Evolutionary conservation across 2,888 invertebrate species (phyloP), one percentile per base, ranked within the genome.

Genomic region (Eumacrocentrus americanus): DNA sequence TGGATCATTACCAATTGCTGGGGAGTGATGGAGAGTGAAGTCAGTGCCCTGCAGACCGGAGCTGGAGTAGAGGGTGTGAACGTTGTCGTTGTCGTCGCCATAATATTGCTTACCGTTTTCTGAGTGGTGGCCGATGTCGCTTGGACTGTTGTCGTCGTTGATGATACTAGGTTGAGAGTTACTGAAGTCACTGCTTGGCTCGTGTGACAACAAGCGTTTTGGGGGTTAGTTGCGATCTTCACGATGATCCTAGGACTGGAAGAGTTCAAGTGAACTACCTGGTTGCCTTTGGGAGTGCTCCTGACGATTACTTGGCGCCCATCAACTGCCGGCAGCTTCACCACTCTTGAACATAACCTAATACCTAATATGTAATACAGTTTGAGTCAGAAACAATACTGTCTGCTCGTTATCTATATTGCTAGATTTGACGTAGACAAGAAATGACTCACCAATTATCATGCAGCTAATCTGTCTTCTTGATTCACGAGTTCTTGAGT

Each of bases 231-330:
- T 7, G 68, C 61, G 16, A 76, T 62, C 64, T 77, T 76, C 60
- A 78, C 78, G 44, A 80, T 73, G 16, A 80, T 72, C 46, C 74
- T 72, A 34, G 74, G 70, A 51, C 73, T 77, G 0, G 72, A 59
- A 0, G 79, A 75, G 66, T 79, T 80, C 4, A 80, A 61, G 52
- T 80, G 80, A 5, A 91, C 90, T 58, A 91, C 89, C 80, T 91
- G 91, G 77, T 90, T 90, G 52, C 91, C 90, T 7, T 91, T 87
- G 1, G 90, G 89, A 18, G 77, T 74, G 42, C 75, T 79, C 46
- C 91, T 84, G 61, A 94, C 91, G 42, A 93, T 83, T 23, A 94
- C 91, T 80, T 93, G 93, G 74, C 93, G 93, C 0, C 93, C 93
- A 76, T 91, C 91, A 22, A 94, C 89, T 0, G 91, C 91, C 0